These are phyloP conservation scores for Hucho hucho DNA, from an alignment of 2,113 vertebrate genomes.

Conservation along the genomic window DNA sequence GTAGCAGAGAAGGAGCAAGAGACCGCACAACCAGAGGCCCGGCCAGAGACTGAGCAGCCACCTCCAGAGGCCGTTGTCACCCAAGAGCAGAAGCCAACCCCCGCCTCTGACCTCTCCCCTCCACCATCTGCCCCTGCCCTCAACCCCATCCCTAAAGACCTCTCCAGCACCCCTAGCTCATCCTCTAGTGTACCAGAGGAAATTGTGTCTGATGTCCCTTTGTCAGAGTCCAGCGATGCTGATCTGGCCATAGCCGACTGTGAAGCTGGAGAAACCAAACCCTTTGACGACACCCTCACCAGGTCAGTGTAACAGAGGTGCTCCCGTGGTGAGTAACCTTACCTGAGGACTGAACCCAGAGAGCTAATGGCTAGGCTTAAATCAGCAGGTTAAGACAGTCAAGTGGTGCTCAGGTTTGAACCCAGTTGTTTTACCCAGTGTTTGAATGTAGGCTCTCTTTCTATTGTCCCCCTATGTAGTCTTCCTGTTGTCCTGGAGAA, in stretches of 20 bases:
- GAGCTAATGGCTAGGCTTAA: too few species aligned
- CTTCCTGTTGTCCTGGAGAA: constrained; percentile 70
- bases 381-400: neutral
- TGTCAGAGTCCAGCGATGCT: constrained; percentile 72
- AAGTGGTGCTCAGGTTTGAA: neutral
- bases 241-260: constrained; percentile 75
- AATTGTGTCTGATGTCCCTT: constrained; percentile 69
- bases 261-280: constrained; percentile 78
- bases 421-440: neutral
- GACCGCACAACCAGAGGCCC: constrained; percentile 28
- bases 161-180: constrained; percentile 28
- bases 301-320: constrained; percentile 70
- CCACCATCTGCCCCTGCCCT: constrained; percentile 40
- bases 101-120: neutral
- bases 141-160: constrained; percentile 75
- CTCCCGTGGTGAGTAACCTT: neutral
- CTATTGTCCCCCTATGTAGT: constrained; percentile 28
- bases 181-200: constrained; percentile 79
- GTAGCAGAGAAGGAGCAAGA: constrained; percentile 28
- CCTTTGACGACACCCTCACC: constrained; percentile 74
- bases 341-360: neutral
- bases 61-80: constrained; percentile 57
- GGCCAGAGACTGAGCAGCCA: constrained; percentile 42
- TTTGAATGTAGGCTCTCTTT: neutral
- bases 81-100: constrained; percentile 66